Conservation (phyloP, 2,113 vertebrate genomes). For the Thunnus thynnus region DNA sequence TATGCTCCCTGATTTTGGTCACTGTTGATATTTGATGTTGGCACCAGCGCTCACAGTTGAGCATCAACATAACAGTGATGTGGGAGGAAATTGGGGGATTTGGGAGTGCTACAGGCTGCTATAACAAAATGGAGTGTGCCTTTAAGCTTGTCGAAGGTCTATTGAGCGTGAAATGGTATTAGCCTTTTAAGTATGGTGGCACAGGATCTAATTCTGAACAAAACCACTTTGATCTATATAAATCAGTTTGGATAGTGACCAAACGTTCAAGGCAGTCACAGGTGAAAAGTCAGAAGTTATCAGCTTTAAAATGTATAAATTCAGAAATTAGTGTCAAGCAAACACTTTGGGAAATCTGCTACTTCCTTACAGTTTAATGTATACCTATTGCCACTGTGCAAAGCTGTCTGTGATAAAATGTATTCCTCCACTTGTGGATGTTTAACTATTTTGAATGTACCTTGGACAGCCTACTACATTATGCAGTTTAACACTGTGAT, state of each 20-base stretch:
- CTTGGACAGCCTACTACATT: constrained; percentile 6
- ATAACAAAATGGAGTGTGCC: constrained; percentile 15
- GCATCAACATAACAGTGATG: not conserved
- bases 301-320: constrained; percentile 1
- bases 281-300: not conserved
- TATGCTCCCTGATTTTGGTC: not conserved
- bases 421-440: not conserved
- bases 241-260: constrained; percentile 19
- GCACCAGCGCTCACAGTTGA: not conserved
- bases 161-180: constrained; percentile 27
- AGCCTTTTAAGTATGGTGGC: constrained; percentile 1
- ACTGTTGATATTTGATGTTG: too few relatives aligned
- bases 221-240: constrained; percentile 32
- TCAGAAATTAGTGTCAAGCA: not conserved
- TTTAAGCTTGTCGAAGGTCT: constrained; percentile 7
- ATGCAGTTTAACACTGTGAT: constrained; percentile 47
- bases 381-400: not conserved
- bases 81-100: not conserved
- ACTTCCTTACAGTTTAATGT: not conserved
- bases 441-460: constrained; percentile 1
- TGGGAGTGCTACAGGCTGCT: not conserved
- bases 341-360: not conserved
- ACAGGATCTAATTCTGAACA: constrained; percentile 22
- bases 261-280: not conserved
- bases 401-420: not conserved